Conservation (phyloP, 2,113 vertebrate species). For the Oreochromis aureus region DNA sequence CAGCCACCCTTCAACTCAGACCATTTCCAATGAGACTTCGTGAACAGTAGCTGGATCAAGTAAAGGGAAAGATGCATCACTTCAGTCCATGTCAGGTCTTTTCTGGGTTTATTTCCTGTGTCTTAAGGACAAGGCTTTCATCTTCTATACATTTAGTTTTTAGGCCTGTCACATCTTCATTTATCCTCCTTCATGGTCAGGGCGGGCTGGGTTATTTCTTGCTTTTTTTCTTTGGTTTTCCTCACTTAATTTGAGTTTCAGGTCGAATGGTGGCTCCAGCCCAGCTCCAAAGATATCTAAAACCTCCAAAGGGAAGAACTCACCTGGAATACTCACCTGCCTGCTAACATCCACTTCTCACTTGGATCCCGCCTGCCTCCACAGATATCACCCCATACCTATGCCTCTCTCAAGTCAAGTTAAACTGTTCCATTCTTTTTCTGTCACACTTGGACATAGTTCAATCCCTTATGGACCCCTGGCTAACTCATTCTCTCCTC, state of each 20-base stretch:
- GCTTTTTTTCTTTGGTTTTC: no score
- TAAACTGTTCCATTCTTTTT: background rate
- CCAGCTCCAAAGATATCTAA: background rate
- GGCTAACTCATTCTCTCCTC: background rate
- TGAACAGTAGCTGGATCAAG: background rate
- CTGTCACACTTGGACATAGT: background rate
- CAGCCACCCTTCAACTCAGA: background rate
- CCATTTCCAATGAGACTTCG: background rate
- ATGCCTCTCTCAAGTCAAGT: background rate
- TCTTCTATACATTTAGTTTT: no score
- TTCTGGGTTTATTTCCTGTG: no score
- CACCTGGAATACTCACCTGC: background rate
- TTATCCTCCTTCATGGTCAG: no score
- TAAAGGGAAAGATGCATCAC: background rate
- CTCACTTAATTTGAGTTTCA: no score
- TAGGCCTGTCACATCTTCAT: no score
- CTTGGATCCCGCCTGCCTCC: background rate
- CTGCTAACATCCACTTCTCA: background rate
- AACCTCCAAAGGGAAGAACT: background rate
- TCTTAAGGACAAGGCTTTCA: no score
- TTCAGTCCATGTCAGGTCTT: background rate
- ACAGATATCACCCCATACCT: background rate
- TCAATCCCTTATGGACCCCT: background rate
- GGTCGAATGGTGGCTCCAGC: background rate
- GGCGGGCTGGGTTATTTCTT: no score